Evolutionary conservation across 2,113 vertebrate genomes (phyloP).

Genomic region (Mastomys coucha): DNA sequence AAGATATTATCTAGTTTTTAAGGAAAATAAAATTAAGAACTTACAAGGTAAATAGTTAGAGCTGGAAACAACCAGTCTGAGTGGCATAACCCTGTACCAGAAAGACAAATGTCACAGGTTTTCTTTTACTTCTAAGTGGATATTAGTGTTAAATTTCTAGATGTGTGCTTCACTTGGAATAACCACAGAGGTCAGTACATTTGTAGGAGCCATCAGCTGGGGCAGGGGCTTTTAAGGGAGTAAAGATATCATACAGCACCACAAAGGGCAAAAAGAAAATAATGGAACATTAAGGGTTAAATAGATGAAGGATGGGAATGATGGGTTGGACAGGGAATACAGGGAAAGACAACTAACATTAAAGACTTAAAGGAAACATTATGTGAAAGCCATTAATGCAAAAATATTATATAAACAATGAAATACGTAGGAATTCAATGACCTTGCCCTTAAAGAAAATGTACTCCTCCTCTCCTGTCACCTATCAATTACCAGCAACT

Average conservation of each 20-base stretch:
- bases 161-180: not conserved
- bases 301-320: not conserved
- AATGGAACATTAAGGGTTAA: not conserved
- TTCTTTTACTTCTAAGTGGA: not conserved
- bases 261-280: not conserved
- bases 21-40: not conserved
- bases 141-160: not conserved
- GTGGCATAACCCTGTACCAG: not conserved
- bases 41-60: not conserved
- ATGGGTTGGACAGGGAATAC: not conserved
- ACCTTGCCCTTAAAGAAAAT: not conserved
- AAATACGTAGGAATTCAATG: not conserved
- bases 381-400: not conserved
- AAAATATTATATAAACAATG: not conserved
- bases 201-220: not conserved
- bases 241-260: not conserved
- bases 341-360: not conserved
- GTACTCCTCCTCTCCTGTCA: not conserved
- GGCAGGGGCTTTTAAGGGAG: not conserved
- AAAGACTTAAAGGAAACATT: not conserved
- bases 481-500: not conserved
- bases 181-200: not conserved
- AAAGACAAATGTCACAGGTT: not conserved
- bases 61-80: not conserved
- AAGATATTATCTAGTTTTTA: no score